Evolutionary conservation across 2,113 vertebrate species (phyloP).

Genomic region (Rhinolophus sinicus): DNA sequence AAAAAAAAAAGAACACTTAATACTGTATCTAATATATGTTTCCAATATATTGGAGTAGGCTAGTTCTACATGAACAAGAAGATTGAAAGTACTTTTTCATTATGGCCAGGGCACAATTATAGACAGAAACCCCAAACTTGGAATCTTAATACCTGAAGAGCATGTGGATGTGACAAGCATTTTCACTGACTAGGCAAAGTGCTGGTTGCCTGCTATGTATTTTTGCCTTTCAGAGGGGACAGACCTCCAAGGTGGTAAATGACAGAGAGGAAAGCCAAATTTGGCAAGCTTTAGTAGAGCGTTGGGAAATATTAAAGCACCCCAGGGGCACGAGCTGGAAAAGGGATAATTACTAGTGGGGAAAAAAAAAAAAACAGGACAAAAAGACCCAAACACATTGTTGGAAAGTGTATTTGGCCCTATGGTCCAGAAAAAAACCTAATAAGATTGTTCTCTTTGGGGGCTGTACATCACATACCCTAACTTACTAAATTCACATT

Average conservation of each 20-base stretch:
- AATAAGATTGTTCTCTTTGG: not conserved
- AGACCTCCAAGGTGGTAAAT: not conserved
- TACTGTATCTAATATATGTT: not conserved
- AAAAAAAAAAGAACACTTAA: not conserved
- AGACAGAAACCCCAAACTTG: constrained; percentile 2
- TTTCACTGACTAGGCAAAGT: not conserved
- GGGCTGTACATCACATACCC: not conserved
- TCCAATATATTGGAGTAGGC: not conserved
- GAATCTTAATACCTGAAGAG: not conserved
- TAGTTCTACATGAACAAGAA: constrained; percentile 25
- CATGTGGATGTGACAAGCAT: not conserved
- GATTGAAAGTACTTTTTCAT: not conserved
- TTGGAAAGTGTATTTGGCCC: not conserved
- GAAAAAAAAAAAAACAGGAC: not conserved
- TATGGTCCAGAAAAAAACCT: constrained; percentile 3
- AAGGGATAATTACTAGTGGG: not conserved
- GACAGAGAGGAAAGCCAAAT: constrained; percentile 4
- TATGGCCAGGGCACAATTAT: not conserved
- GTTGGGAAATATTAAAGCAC: not conserved
- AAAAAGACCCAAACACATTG: not conserved
- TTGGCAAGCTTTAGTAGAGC: not conserved
- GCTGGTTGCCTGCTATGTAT: not conserved
- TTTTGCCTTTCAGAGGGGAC: not conserved
- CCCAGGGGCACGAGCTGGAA: not conserved
- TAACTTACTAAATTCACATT: not conserved